Evolutionary conservation across 2,888 invertebrate genomes (phyloP), one percentile per base, ranked within the genome.

Genomic region (Steinernema carpocapsae): DNA sequence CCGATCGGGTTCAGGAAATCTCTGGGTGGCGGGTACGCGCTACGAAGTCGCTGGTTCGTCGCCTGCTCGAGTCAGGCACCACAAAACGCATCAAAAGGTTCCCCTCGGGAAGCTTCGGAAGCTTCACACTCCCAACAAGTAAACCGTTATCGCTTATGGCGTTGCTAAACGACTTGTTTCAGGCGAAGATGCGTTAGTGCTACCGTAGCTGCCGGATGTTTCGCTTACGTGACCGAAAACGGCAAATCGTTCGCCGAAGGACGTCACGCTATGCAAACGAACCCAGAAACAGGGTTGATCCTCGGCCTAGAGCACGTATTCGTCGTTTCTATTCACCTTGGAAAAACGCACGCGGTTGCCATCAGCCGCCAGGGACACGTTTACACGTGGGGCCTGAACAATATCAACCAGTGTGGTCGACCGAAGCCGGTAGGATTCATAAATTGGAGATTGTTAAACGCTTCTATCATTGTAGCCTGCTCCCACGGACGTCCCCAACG

Each of bases 331-430:
- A 90, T 95, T 2, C 92, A 93, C 0, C 89, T 99, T 76, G 97
- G 97, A 1, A 97, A 97, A 89, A 97, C 97, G 0, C 97, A 97
- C 86, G 93, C 93, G n/a, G 93, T 94, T 0, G 93, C 92, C 0
- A 90, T 97, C 14, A 94, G 93, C 17, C 92, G 91, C 81, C 93
- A 93, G 87, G 97, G 97, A 0, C 92, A 93, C 82, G 92, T 97
- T 1, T 96, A 93, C 88, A 95, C 97, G 0, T 96, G 97, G 88
- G 97, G 97, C 4, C 93, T 97, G 77, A 97, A 97, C 89, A 97
- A 97, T 88, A 95, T 96, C 88, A 95, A 95, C 0, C 97, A 97
- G 88, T 97, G 97, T 89, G 97, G 97, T 48, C 72, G 59, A 52
- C 43, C 52, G 32, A 46, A 72, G 72, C 51, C 70, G 87, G 43